Percentiles rank a stretch among this genome's conserved stretches.
These are phyloP conservation scores for Asbolus verrucosus DNA, from an alignment of 1,140 invertebrate species.

Conservation along the genomic window DNA sequence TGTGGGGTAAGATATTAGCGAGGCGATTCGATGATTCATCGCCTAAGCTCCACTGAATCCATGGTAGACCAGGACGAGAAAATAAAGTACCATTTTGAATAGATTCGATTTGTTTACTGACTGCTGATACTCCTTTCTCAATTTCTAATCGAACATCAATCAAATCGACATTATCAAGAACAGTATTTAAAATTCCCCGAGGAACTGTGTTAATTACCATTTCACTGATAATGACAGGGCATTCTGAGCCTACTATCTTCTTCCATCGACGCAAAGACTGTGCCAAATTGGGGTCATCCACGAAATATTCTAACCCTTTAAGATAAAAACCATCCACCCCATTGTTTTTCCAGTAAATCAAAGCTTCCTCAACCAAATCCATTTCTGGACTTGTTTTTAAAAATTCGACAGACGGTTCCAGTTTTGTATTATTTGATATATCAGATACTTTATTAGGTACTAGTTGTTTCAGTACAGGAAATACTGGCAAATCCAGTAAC, in stretches of 20 bases:
- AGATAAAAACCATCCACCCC: conserved; percentile 86
- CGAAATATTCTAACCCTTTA: conserved; percentile 71
- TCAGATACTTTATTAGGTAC: conserved; percentile 26
- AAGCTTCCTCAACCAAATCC: conserved; percentile 67
- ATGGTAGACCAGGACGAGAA: conserved; percentile 72
- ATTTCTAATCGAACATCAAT: conserved; percentile 77
- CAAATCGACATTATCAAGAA: conserved; percentile 77
- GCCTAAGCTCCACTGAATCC: conserved; percentile 83
- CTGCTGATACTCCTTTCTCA: conserved; percentile 68
- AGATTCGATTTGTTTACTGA: conserved; percentile 71
- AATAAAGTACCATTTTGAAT: conserved; percentile 71
- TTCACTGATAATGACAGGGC: conserved; percentile 77
- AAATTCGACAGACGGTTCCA: conserved; percentile 50
- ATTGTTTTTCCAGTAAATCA: conserved; percentile 74
- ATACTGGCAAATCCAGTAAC: conserved; percentile 80
- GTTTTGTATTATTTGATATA: conserved; percentile 17
- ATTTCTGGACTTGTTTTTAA: conserved; percentile 48
- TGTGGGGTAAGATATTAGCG: conserved; percentile 66
- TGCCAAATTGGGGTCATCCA: conserved; percentile 65
- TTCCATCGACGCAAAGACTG: conserved; percentile 75
- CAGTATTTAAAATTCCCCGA: conserved; percentile 63
- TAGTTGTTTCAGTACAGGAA: conserved; percentile 69
- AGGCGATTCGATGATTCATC: conserved; percentile 70
- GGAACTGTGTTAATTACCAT: conserved; percentile 68
- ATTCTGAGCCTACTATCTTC: conserved; percentile 70